phyloP scores from a whole-genome alignment of 2,113 vertebrate species.

The sheep (Ovis aries) region ARS-UI_Ramb_v3.0 NC_056070.1:47681001-47681500 shows the following conservation, averaged over 20 bases:
- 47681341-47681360: neutral
- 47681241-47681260: neutral
- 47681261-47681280: neutral
- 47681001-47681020: neutral
- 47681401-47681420: neutral
- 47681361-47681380: neutral
- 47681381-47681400: neutral
- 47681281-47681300: neutral
- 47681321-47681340: neutral
- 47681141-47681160: neutral
- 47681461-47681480: neutral
- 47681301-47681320: neutral
- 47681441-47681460: neutral
- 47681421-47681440: neutral
- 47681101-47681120: neutral
- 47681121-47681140: neutral
- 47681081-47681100: neutral
- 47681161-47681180: no score
- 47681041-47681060: neutral
- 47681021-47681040: neutral
- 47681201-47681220: rapidly evolving
- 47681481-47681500: neutral
- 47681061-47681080: neutral
- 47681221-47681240: neutral
- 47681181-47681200: neutral